These are phyloP conservation scores for Paradoxurus hermaphroditus DNA, from an alignment of 2,113 vertebrate species.

Conservation along the genomic window DNA sequence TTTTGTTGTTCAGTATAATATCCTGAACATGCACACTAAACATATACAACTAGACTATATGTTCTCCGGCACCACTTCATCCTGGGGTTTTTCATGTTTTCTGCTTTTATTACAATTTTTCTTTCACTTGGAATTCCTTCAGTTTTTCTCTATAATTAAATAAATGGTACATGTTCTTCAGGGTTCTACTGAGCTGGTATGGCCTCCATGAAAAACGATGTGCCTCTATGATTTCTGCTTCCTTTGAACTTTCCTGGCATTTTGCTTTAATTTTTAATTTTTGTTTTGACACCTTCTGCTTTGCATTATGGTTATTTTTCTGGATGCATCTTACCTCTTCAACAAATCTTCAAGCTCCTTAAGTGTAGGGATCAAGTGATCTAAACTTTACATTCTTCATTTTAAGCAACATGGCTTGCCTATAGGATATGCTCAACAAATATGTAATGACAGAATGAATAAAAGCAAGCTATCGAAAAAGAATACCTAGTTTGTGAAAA, in stretches of 20 bases:
- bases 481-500: conserved; percentile 32
- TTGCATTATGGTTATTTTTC: neutral
- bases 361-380: neutral
- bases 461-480: neutral
- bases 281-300: neutral
- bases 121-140: neutral
- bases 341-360: neutral
- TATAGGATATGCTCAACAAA: neutral
- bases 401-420: neutral
- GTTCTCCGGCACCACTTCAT: neutral
- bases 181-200: neutral
- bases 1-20: conserved; percentile 22
- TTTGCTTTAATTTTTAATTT: conserved; percentile 39
- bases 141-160: neutral
- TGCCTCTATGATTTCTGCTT: neutral
- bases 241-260: conserved; percentile 23
- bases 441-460: neutral
- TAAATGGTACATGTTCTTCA: neutral
- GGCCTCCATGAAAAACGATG: neutral
- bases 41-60: neutral
- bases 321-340: neutral
- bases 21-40: neutral
- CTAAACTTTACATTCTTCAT: neutral
- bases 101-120: neutral
- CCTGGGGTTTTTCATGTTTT: neutral